Base-by-base conservation (phyloP, 2,797 vertebrate genomes). In the Myotis vivesi region DNA sequence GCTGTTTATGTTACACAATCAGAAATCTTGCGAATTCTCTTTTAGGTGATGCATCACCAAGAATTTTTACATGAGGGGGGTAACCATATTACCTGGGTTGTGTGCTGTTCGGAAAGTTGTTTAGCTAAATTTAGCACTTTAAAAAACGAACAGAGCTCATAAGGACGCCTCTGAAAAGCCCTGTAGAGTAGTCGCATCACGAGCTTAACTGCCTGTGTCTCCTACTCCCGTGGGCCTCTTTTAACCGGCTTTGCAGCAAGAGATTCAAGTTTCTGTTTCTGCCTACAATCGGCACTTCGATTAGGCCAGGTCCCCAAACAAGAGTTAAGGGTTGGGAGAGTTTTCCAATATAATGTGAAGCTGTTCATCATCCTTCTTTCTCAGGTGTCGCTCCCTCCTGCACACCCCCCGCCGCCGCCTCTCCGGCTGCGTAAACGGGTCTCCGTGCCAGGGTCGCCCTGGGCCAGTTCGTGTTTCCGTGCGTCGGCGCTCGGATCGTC, bases 241-340 rank as follows among this genome's bases (percentile, higher is more conserved):
- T 53, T 36, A 80, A 82, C 51, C 89, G 79, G 46, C 73, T 46
- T 72, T 66, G 33, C 20, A 64, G 30, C 62, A 66, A 68, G 89
- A 94, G 36, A 92, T 77, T 86, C 36, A 36, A 68, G 36, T 25
- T 93, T 92, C 88, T 88, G 55, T 30, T 93, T 82, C 88, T 93
- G 89, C 73, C 87, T 71, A 59, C 49, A 12, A 46, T 30, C 33
- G 53, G 38, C 64, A 33, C 68, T 95, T 95, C 75, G 73, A 12
- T 79, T 55, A 49, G 68, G 57, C 69, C 59, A 71, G 33, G 66
- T 79, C 23, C 81, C 69, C 82, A 75, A 12, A 77, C 82, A 87
- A 62, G 20, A 86, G 46, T 36, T 19, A 22, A 64, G 76, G 66
- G 22, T 80, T 41, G 33, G n/a, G 41, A 44, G 38, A 23, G 53